Base-by-base conservation (phyloP, 2,888 invertebrate genomes). In the Agriotes lineatus region DNA sequence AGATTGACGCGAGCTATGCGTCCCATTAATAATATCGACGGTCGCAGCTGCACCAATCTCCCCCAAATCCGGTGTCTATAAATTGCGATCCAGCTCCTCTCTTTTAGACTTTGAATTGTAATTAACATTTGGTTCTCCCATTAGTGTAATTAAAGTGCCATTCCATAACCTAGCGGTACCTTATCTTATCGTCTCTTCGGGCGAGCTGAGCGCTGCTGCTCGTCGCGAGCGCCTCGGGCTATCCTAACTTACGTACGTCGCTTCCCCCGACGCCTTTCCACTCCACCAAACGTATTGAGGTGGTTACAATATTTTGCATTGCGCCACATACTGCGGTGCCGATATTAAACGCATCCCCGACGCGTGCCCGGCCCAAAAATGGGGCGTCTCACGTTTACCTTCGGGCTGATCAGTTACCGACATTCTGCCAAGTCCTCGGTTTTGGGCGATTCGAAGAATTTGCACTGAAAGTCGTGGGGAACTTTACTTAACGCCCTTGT, bases 141-240 rank as follows among this genome's bases (percentile, higher is more conserved):
- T 91, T 91, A 91, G 89, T 89, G 87, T 90, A 90, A 91, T 91
- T 90, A 90, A 90, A 90, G 87, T 88, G 88, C 88, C 89, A 86
- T 89, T 89, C 87, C 86, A 86, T 87, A 87, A 87, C 87, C 87
- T 86, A 85, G 84, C 85, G 79, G 81, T 81, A 82, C 82, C 82
- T 83, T 84, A 83, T 83, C 84, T 84, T 83, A 82, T 82, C 83
- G 81, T 77, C 79, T 81, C 81, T 79, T 78, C 79, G 77, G 79
- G 78, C 78, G 76, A 74, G 75, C 73, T 72, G 71, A 73, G 74
- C 75, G 76, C 73, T 70, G 71, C 70, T 71, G 73, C 68, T 74
- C 70, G 72, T 68, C 66, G 71, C 69, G 67, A 72, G 67, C 73
- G 77, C 77, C 77, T 75, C 73, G 68, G 77, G 77, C 77, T 64